Conservation (phyloP, 2,113 vertebrate genomes). For the Percina caprodes region DNA sequence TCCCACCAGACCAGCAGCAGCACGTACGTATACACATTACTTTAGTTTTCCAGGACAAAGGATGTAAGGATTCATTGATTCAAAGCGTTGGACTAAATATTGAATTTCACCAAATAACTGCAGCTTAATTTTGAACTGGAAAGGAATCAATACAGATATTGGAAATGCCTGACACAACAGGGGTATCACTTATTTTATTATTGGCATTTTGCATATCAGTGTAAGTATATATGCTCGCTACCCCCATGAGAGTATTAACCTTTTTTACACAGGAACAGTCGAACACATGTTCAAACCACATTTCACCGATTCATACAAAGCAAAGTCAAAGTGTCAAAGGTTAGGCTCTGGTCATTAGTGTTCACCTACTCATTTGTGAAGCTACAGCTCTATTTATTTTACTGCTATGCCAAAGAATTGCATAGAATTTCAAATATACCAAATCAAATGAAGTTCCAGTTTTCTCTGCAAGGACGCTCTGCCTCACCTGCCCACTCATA, state of each 20-base stretch:
- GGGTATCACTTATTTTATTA: slow-evolving; percentile 13
- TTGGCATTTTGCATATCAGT: neutral
- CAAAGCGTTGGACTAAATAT: neutral
- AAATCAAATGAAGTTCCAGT: slow-evolving; percentile 2
- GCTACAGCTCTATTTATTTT: neutral
- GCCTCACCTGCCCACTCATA: slow-evolving; percentile 9
- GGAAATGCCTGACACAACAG: slow-evolving; percentile 3
- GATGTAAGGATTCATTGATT: slow-evolving; percentile 11
- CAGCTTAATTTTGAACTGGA: neutral
- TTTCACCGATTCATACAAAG: slow-evolving; percentile 29
- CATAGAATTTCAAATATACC: neutral
- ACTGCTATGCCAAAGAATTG: neutral
- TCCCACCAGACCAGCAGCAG: slow-evolving; percentile 84
- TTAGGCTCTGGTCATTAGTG: slow-evolving; percentile 1
- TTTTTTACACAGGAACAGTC: neutral
- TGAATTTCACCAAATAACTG: neutral
- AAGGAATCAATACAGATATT: slow-evolving; percentile 2
- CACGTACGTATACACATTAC: slow-evolving; percentile 83
- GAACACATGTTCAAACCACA: neutral
- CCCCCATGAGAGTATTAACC: neutral
- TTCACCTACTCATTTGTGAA: slow-evolving; percentile 1
- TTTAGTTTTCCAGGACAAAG: neutral
- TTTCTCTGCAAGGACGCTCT: slow-evolving; percentile 27
- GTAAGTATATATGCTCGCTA: neutral
- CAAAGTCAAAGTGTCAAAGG: slow-evolving; percentile 11